Conservation (phyloP, 2,113 vertebrate genomes). For the Pionites leucogaster region DNA sequence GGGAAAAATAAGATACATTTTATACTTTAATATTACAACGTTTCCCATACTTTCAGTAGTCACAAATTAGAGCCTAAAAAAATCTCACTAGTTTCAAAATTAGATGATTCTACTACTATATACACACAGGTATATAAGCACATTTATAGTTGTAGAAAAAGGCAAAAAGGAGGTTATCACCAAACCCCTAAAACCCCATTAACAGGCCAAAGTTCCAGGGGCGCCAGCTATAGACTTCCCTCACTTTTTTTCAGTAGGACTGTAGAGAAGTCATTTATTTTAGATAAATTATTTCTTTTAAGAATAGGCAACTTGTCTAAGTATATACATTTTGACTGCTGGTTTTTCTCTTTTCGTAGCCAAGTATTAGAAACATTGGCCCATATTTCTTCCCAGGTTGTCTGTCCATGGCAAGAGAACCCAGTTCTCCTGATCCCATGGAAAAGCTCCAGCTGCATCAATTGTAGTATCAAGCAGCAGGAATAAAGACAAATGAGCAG, state of each 20-base stretch:
- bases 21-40: background rate
- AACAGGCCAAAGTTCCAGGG: background rate
- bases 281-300: background rate
- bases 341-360: background rate
- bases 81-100: background rate
- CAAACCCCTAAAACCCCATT: background rate
- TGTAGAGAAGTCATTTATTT: background rate
- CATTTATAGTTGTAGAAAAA: background rate
- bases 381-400: background rate
- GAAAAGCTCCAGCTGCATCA: background rate
- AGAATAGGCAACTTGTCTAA: background rate
- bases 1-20: background rate
- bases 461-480: background rate
- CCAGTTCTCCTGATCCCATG: background rate
- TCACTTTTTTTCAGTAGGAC: background rate
- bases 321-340: background rate
- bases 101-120: background rate
- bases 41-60: background rate
- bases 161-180: background rate
- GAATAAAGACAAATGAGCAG: background rate
- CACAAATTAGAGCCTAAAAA: background rate
- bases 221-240: background rate
- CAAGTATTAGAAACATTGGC: background rate
- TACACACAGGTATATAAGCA: rapidly evolving
- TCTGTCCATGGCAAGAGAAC: background rate